These are phyloP conservation scores for Danio kyathit DNA, from an alignment of 2,797 vertebrate genomes.

Conservation along the genomic window DNA sequence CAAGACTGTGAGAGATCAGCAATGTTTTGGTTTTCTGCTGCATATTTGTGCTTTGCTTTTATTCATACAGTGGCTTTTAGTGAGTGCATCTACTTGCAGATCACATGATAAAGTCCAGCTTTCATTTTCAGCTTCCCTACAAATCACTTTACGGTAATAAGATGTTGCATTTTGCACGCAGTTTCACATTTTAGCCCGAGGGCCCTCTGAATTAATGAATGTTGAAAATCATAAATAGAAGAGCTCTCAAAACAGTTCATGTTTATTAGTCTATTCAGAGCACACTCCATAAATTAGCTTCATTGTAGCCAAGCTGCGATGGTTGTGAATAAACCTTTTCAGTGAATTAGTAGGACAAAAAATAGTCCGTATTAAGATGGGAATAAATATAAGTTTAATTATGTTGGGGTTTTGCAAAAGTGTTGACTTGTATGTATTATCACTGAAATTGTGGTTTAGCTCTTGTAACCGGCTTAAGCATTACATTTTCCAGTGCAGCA, in stretches of 20 bases:
- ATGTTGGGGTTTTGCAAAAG: not conserved
- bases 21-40: not conserved
- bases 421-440: not conserved
- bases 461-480: not conserved
- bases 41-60: not conserved
- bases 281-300: conserved; percentile 17
- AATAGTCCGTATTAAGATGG: not conserved
- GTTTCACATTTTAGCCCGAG: conserved; percentile 7
- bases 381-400: not conserved
- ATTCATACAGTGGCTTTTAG: not conserved
- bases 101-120: not conserved
- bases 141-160: conserved; percentile 12
- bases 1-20: not conserved
- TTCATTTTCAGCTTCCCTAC: conserved; percentile 21
- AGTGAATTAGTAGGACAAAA: not conserved
- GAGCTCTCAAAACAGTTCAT: conserved; percentile 13
- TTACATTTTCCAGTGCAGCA: conserved; percentile 8
- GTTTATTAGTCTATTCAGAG: conserved; percentile 26
- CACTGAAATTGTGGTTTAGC: not conserved
- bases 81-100: not conserved
- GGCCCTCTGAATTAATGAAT: conserved; percentile 34
- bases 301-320: conserved; percentile 1
- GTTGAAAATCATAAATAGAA: conserved; percentile 23
- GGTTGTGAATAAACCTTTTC: conserved; percentile 8
- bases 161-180: not conserved